phyloP scores from a whole-genome alignment of 2,113 vertebrate species.

The Oxyruncus cristatus region DNA sequence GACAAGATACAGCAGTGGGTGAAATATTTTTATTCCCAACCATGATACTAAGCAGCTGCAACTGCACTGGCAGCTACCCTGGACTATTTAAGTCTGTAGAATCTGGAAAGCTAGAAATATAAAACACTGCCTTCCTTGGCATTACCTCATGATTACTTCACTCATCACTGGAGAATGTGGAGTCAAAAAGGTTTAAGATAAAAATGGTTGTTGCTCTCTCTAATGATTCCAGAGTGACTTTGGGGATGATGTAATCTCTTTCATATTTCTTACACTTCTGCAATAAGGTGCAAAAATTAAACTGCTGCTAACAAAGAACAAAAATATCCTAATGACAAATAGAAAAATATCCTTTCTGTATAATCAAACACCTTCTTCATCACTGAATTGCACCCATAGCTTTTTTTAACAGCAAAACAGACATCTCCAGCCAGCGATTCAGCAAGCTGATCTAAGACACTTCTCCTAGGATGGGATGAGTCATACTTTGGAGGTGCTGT shows the following conservation, averaged over 20 bases:
- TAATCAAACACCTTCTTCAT: neutral
- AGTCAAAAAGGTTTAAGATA: conserved; percentile 1
- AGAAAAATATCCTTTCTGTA: neutral
- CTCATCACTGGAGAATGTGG: neutral
- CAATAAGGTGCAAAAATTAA: neutral
- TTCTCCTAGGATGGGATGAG: conserved; percentile 13
- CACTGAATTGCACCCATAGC: neutral
- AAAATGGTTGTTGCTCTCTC: neutral
- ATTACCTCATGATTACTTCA: conserved; percentile 30
- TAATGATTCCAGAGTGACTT: neutral
- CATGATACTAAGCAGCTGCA: neutral
- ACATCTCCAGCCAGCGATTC: neutral
- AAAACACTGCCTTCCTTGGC: neutral
- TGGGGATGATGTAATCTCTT: neutral
- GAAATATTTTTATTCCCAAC: neutral
- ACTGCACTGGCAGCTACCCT: neutral
- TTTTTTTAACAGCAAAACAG: neutral
- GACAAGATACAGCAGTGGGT: neutral
- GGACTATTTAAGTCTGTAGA: neutral
- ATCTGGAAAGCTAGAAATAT: conserved; percentile 4
- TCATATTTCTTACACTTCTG: neutral
- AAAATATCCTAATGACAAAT: neutral
- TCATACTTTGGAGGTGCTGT: conserved; percentile 34
- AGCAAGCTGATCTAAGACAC: neutral
- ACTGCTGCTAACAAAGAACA: neutral